Conservation (phyloP, 2,888 invertebrate genomes). For the Panorpa germanica region DNA sequence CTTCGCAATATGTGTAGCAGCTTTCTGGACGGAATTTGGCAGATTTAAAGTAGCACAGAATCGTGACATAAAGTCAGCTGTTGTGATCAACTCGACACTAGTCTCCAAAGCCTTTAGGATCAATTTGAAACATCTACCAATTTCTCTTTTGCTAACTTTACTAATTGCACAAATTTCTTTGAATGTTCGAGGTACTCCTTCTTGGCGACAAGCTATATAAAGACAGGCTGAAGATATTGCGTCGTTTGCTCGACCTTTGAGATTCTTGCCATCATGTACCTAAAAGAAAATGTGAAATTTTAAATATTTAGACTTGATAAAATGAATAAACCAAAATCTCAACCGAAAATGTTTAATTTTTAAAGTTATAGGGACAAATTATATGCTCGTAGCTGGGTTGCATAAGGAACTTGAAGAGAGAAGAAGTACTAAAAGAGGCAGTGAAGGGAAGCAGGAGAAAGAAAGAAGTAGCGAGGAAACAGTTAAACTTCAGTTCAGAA, state of each 20-base stretch:
- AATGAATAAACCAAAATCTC: too few relatives aligned
- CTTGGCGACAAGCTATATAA: slow-evolving; percentile 96
- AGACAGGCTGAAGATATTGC: slow-evolving; percentile 97
- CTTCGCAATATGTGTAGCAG: slow-evolving; percentile 91
- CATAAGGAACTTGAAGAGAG: too few relatives aligned
- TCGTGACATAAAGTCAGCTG: slow-evolving; percentile 97
- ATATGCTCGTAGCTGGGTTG: too few relatives aligned
- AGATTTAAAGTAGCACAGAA: slow-evolving; percentile 79
- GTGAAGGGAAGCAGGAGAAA: too few relatives aligned
- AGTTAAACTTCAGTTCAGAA: too few relatives aligned
- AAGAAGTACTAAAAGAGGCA: too few relatives aligned
- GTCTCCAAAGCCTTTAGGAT: slow-evolving; percentile 93
- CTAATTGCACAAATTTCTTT: slow-evolving; percentile 99
- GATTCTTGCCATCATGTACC: slow-evolving; percentile 86
- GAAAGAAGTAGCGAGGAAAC: too few relatives aligned
- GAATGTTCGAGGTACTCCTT: slow-evolving; percentile 96
- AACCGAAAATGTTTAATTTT: too few relatives aligned
- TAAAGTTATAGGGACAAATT: too few relatives aligned
- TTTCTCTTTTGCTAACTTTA: slow-evolving; percentile 97
- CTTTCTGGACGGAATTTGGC: slow-evolving; percentile 75
- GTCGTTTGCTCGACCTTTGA: slow-evolving; percentile 92
- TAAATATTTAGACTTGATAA: slow-evolving; percentile 1
- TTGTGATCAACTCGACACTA: slow-evolving; percentile 92
- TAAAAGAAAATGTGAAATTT: slow-evolving; percentile 15
- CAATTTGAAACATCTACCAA: slow-evolving; percentile 93